Base-by-base conservation (phyloP, 2,113 vertebrate species). In the Solea solea region DNA sequence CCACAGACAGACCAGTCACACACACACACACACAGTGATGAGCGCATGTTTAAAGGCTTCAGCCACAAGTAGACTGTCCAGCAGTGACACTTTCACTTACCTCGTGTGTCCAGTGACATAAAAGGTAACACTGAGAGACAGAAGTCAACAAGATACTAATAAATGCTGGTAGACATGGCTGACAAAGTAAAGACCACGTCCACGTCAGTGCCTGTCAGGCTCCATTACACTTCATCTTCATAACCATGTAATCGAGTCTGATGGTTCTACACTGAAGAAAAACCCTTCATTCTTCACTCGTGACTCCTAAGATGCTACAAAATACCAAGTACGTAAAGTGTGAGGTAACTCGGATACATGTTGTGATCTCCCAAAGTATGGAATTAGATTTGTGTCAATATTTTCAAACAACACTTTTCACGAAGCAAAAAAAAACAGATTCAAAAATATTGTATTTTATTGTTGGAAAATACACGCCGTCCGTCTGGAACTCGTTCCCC, bases 41-140 rank as follows among this genome's bases (percentile, higher is more conserved):
- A 81, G 64, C 1, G 15, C 67, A 5, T 39, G 42, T 62, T 86
- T 14, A 39, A 21, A 53, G 59, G 65, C 60, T 69, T 64, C 51
- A 76, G 42, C 74, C 76, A 80, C 69, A 74, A 78, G 82, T 58
- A 73, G 69, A 78, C 64, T 27, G 50, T 60, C 63, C 58, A 25
- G 45, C 46, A 46, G 55, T 87, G 83, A 88, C 89, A 86, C 62
- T 71, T 87, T 82, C 81, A 89, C 89, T 91, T 91, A 89, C 86
- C 87, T 88, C 69, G 42, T 50, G 66, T 7, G 64, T 85, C 88
- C 54, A 61, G 42, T 61, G 61, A 84, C 44, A 51, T 63, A 82
- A 84, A 84, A 73, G 67, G 82, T 83, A 82, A 89, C 56, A 4
- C 70, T 76, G 81, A 86, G 82, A 80, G 88, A 90, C 85, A 90